Percentiles rank a stretch among this genome's conserved stretches.
These are phyloP conservation scores for Laterallus jamaicensis DNA, from an alignment of 2,113 vertebrate species.

Conservation along the genomic window DNA sequence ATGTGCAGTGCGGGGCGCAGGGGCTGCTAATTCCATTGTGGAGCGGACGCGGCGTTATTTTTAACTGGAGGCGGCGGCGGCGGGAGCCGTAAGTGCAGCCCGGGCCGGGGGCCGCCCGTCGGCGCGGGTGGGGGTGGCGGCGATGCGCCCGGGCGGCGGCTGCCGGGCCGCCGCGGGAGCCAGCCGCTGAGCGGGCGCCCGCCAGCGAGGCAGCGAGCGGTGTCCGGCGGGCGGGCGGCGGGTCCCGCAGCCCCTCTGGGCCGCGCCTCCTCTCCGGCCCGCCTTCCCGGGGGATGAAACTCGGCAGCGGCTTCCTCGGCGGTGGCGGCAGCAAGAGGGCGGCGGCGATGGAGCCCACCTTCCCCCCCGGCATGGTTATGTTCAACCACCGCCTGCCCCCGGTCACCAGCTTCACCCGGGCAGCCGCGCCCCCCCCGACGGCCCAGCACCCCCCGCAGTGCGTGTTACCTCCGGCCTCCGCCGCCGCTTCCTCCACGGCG, in stretches of 20 bases:
- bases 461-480: conserved; percentile 76
- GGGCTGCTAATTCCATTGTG: too few species aligned
- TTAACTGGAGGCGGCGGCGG: too few species aligned
- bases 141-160: too few species aligned
- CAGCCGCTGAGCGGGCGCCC: conserved; percentile 34
- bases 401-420: conserved; percentile 94
- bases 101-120: too few species aligned
- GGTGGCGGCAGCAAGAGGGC: conserved; percentile 85
- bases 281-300: conserved; percentile 82
- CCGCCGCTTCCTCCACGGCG: conserved; percentile 76
- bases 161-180: neutral
- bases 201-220: conserved; percentile 28
- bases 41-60: too few species aligned
- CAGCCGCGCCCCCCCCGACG: conserved; percentile 83
- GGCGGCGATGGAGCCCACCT: conserved; percentile 92
- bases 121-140: too few species aligned
- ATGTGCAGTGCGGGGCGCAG: too few species aligned
- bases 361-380: conserved; percentile 92
- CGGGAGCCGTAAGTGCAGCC: too few species aligned
- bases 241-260: conserved; percentile 36
- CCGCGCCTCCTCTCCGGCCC: conserved; percentile 23
- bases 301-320: conserved; percentile 91
- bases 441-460: conserved; percentile 84
- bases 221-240: conserved; percentile 42
- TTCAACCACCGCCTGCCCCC: conserved; percentile 96